A percentile compares a stretch with the other conserved stretches of the same genome.
Evolutionary conservation across 1,140 invertebrate species (phyloP).

Genomic region (Popillia japonica): DNA sequence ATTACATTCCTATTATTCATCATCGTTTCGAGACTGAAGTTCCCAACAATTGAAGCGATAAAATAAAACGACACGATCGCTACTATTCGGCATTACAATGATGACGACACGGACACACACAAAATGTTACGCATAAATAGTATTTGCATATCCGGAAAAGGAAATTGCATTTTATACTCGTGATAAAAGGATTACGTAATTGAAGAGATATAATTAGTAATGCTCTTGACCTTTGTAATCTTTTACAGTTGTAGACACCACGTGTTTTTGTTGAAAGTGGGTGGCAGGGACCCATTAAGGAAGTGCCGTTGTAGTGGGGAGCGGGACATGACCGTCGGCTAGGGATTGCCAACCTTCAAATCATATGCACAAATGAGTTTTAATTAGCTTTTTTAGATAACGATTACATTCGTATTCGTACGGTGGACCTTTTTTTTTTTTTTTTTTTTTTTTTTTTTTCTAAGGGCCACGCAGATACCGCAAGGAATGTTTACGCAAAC

Average conservation of each 20-base stretch:
- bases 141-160: slow-evolving; percentile 37
- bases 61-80: not conserved
- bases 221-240: slow-evolving; percentile 45
- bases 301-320: not conserved
- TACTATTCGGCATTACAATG: not conserved
- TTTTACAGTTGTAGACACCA: slow-evolving; percentile 47
- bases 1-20: not conserved
- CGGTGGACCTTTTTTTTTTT: too few species aligned
- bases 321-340: slow-evolving; percentile 13
- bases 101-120: not conserved
- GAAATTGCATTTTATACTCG: slow-evolving; percentile 37
- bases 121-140: not conserved
- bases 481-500: too few species aligned
- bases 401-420: not conserved
- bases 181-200: slow-evolving; percentile 37
- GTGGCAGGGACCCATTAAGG: slow-evolving; percentile 31
- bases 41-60: not conserved
- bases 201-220: slow-evolving; percentile 45
- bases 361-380: slow-evolving; percentile 2
- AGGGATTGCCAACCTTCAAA: slow-evolving; percentile 19
- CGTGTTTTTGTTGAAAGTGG: slow-evolving; percentile 51
- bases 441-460: too few species aligned
- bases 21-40: not conserved
- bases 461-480: too few species aligned
- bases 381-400: not conserved